A percentile compares a stretch with the other conserved stretches of the same genome.
Evolutionary conservation across 2,797 vertebrate species (phyloP).

Genomic region (Poeciliopsis turneri): DNA sequence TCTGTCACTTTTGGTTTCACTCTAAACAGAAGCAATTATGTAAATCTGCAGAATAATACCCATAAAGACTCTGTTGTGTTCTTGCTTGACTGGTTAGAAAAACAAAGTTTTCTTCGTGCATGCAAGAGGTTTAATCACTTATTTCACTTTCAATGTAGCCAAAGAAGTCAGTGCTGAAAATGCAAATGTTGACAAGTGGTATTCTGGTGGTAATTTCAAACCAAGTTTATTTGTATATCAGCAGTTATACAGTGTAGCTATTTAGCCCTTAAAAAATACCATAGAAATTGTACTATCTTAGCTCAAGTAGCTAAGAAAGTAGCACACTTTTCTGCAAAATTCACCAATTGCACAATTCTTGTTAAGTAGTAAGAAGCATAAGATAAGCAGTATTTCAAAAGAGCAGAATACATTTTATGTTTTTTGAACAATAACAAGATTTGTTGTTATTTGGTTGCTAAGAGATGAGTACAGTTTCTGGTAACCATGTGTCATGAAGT

Average conservation of each 20-base stretch:
- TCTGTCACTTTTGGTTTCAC: conserved; percentile 33
- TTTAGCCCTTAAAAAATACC: not conserved
- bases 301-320: not conserved
- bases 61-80: conserved; percentile 22
- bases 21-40: conserved; percentile 39
- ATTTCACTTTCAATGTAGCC: conserved; percentile 10
- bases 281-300: not conserved
- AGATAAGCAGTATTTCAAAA: too few species aligned
- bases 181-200: not conserved
- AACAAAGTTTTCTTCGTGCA: conserved; percentile 25
- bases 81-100: conserved; percentile 28
- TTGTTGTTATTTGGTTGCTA: too few species aligned
- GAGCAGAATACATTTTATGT: too few species aligned
- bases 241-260: not conserved
- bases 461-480: too few species aligned
- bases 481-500: too few species aligned
- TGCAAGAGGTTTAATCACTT: conserved; percentile 22
- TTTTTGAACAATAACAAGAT: too few species aligned
- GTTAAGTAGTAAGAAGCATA: too few species aligned
- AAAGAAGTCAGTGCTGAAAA: not conserved
- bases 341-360: too few species aligned
- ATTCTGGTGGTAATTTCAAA: not conserved
- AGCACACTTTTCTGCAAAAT: not conserved
- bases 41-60: conserved; percentile 43
- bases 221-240: not conserved